Evolutionary conservation across 2,113 vertebrate genomes (phyloP).

Genomic region (Anarhynchus alexandrinus): DNA sequence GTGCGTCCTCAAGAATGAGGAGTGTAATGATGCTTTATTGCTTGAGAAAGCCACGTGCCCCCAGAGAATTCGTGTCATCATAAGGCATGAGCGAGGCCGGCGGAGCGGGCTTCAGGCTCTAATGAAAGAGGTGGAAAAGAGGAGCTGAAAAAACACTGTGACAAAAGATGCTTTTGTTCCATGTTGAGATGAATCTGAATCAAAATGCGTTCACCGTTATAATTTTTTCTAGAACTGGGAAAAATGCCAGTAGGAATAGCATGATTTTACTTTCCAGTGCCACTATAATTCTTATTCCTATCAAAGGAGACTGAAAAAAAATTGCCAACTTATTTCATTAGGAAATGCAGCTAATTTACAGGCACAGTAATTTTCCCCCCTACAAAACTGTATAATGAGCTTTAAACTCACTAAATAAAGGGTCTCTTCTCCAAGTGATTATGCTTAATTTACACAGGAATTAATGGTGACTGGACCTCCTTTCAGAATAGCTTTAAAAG

Average conservation of each 20-base stretch:
- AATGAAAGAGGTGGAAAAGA: background rate
- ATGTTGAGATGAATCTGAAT: constrained; percentile 20
- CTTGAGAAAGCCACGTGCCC: constrained; percentile 30
- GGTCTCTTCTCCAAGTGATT: constrained; percentile 43
- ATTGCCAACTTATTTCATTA: constrained; percentile 55
- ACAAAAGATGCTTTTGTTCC: constrained; percentile 43
- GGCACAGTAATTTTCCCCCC: constrained; percentile 33
- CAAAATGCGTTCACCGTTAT: background rate
- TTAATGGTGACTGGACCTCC: constrained; percentile 39
- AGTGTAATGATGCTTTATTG: constrained; percentile 34
- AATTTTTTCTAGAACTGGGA: constrained; percentile 27
- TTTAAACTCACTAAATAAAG: constrained; percentile 62
- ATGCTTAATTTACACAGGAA: constrained; percentile 50
- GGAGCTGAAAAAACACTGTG: background rate
- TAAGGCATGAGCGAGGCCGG: background rate
- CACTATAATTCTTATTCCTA: background rate
- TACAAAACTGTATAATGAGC: constrained; percentile 62
- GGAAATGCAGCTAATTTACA: constrained; percentile 55
- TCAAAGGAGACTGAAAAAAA: constrained; percentile 44
- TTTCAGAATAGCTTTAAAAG: constrained; percentile 24
- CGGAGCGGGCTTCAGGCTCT: background rate
- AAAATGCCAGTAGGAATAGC: constrained; percentile 15
- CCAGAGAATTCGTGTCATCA: constrained; percentile 22
- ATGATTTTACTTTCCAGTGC: background rate
- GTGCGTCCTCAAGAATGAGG: background rate